Evolutionary conservation across 2,888 invertebrate species (phyloP), one percentile per base, ranked within the genome.

Genomic region (Herminia tarsipennalis): DNA sequence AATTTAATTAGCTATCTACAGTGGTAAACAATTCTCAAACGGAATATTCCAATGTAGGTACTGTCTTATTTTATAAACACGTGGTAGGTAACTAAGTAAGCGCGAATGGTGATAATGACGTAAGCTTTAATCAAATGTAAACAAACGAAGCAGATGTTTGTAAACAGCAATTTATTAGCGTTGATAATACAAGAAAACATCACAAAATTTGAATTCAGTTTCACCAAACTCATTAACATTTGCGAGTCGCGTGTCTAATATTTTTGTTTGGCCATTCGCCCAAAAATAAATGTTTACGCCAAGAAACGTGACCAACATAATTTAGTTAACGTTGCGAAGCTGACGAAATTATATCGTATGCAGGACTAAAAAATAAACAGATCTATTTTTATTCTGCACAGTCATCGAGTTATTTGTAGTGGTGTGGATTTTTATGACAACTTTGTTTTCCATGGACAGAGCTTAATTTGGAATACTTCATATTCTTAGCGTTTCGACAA

Each of bases 231-330:
- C n/a, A n/a, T n/a, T 8, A 39, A 48, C 25, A 47, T 48, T 49
- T 48, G 56, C 58, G 57, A 45, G 54, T 50, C 34, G 35, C 20
- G 38, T 29, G 34, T 51, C 45, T 40, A 49, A 56, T 62, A 53
- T 59, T 39, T 53, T 58, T 62, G 45, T 72, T n/a, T 81, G 81
- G 81, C 78, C 64, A 35, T 16, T 36, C 20, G 75, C 78, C 80
- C 63, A 54, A 66, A 55, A 66, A 70, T 58, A 60, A 56, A 69
- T 72, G 70, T 75, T 72, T 73, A 76, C 71, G 69, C 56, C 58
- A 68, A 62, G 61, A 59, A 78, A 76, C 80, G 79, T 81, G 77
- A 83, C 73, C 56, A 64, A 66, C 49, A 66, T 66, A 73, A 71
- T 70, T 67, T 61, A 62, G 36, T 60, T 61, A 62, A 41, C 43